phyloP scores from a whole-genome alignment of 2,113 vertebrate genomes.

The Dromiciops gliroides region DNA sequence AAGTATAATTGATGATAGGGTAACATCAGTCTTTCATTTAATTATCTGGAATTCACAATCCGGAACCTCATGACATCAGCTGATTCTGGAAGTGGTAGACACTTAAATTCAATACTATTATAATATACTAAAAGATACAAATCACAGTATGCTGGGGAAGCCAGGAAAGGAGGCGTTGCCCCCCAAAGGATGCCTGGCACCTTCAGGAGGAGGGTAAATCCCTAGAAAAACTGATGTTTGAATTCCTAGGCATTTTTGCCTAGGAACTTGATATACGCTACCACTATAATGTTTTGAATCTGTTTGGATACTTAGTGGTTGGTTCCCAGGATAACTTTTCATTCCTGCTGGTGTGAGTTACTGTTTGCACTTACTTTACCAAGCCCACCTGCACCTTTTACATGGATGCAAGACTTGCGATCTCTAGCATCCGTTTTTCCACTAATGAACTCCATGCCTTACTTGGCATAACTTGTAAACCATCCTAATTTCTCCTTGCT shows the following conservation, averaged over 20 bases:
- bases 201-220: neutral
- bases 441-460: neutral
- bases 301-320: neutral
- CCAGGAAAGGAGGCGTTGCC: neutral
- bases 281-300: neutral
- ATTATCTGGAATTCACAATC: neutral
- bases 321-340: neutral
- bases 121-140: neutral
- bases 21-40: neutral
- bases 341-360: neutral
- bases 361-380: neutral
- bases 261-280: neutral
- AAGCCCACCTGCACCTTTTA: neutral
- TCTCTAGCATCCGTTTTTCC: neutral
- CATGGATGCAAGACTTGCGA: neutral
- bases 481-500: slow-evolving; percentile 7
- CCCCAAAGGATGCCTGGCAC: neutral
- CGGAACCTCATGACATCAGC: neutral
- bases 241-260: neutral
- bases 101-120: neutral
- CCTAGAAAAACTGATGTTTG: neutral
- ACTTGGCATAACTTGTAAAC: slow-evolving; percentile 23
- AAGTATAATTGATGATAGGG: too few species aligned
- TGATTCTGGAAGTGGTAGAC: neutral
- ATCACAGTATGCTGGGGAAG: neutral